Evolutionary conservation across 2,797 vertebrate genomes (phyloP).

Genomic region (Poliocrania exsul): DNA sequence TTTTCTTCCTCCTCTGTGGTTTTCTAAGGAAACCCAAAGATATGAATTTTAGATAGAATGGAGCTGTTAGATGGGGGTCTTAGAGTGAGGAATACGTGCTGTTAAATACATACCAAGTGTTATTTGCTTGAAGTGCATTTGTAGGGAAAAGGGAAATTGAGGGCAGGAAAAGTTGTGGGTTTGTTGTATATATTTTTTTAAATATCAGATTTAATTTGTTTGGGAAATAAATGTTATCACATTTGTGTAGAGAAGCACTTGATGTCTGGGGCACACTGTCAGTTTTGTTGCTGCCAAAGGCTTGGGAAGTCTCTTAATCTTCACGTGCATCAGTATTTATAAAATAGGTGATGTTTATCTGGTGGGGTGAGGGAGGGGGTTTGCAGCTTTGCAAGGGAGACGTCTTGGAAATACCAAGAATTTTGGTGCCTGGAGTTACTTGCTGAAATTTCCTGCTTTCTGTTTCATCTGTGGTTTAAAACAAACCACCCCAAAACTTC

Average conservation of each 20-base stretch:
- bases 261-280: background rate
- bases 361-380: background rate
- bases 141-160: constrained; percentile 26
- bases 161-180: constrained; percentile 5
- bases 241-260: background rate
- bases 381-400: background rate
- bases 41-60: fast-evolving
- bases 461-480: constrained; percentile 34
- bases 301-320: background rate
- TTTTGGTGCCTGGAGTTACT: constrained; percentile 8
- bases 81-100: background rate
- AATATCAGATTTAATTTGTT: constrained; percentile 52
- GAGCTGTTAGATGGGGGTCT: background rate
- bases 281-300: background rate
- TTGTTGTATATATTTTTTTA: background rate
- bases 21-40: background rate
- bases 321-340: background rate
- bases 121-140: constrained; percentile 44
- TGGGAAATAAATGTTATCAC: constrained; percentile 9
- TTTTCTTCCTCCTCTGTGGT: background rate
- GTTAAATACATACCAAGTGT: background rate
- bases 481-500: background rate
- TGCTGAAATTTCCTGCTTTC: constrained; percentile 32
- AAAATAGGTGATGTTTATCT: background rate
- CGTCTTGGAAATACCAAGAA: background rate